These are phyloP conservation scores for Urocolius indicus DNA, from an alignment of 2,113 vertebrate species.

Conservation along the genomic window DNA sequence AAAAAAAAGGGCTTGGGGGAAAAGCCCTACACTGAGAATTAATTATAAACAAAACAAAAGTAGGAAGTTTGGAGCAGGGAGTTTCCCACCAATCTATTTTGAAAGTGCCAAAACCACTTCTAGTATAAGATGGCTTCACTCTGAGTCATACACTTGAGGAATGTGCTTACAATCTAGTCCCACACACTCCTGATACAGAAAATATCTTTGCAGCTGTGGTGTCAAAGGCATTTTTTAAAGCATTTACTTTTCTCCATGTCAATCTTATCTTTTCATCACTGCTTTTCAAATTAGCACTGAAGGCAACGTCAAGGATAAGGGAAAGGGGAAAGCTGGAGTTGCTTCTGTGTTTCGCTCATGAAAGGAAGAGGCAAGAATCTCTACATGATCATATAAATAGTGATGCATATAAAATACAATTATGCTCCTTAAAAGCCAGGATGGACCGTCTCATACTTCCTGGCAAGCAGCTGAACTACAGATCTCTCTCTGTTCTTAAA, in stretches of 20 bases:
- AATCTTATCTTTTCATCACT: background rate
- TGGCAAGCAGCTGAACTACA: background rate
- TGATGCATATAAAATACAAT: background rate
- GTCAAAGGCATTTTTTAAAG: background rate
- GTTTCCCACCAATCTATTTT: conserved; percentile 7
- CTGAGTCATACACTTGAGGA: background rate
- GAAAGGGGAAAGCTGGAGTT: background rate
- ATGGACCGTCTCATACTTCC: background rate
- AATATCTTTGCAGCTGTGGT: background rate
- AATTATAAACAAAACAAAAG: background rate
- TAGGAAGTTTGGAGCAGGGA: background rate
- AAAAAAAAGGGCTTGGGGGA: background rate
- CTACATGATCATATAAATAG: too few species aligned
- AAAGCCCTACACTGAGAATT: background rate
- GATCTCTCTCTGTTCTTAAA: background rate
- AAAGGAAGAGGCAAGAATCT: background rate
- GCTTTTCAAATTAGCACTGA: background rate
- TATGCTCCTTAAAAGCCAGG: background rate
- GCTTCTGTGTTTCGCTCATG: background rate
- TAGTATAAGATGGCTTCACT: background rate
- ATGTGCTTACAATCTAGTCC: background rate
- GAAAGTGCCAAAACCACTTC: background rate
- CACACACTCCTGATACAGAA: background rate
- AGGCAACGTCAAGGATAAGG: background rate
- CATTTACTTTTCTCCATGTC: background rate